phyloP scores from a whole-genome alignment of 2,888 invertebrate genomes.

The Sarcophaga variegata region DNA sequence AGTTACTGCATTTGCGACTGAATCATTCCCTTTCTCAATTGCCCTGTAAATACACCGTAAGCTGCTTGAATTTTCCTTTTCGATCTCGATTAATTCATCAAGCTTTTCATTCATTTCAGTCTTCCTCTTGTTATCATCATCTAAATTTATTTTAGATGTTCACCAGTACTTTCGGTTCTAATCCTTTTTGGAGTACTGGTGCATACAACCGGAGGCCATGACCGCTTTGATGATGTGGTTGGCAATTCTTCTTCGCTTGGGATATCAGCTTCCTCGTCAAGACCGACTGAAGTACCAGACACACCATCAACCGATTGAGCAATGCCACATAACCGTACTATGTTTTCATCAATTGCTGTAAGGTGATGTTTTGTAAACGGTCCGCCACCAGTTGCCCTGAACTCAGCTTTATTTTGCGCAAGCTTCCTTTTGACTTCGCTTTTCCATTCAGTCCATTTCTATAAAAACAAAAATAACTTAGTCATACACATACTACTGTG shows the following conservation, averaged over 20 bases:
- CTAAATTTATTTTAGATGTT: constrained; percentile 1
- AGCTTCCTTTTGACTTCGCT: no score
- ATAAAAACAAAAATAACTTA: no score
- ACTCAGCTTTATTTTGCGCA: no score
- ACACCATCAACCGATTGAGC: constrained; percentile 33
- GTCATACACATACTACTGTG: no score
- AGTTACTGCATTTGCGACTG: not conserved
- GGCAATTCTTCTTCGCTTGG: constrained; percentile 20
- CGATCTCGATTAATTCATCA: constrained; percentile 2
- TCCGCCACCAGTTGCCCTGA: constrained; percentile 31
- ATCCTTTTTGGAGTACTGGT: no score
- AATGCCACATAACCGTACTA: constrained; percentile 17
- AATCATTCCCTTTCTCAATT: no score
- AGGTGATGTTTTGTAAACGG: constrained; percentile 30
- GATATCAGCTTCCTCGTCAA: constrained; percentile 13
- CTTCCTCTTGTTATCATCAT: constrained; percentile 10
- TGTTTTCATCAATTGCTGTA: constrained; percentile 14
- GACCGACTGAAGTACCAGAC: constrained; percentile 22
- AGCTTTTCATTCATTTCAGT: constrained; percentile 6
- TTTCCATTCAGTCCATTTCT: no score
- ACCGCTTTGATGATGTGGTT: constrained; percentile 10
- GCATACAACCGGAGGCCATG: not conserved
- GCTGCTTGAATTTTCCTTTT: not conserved
- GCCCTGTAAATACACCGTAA: not conserved
- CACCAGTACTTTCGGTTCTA: constrained; percentile 14